Conservation (phyloP, 2,797 vertebrate genomes). For the Hemibagrus guttatus region DNA sequence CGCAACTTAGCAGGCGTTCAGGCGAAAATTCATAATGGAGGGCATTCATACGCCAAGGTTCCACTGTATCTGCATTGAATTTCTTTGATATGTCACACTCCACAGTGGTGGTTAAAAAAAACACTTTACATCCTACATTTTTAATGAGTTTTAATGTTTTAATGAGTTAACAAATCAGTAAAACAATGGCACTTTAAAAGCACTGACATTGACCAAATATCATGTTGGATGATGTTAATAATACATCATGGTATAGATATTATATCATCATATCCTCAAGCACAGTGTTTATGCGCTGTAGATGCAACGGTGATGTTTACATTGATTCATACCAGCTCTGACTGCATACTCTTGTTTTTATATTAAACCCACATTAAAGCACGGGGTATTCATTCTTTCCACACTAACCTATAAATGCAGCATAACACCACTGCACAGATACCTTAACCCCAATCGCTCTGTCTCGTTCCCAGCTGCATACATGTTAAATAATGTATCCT, state of each 20-base stretch:
- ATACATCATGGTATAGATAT: not conserved
- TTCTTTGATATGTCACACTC: too few species aligned
- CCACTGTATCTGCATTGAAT: too few species aligned
- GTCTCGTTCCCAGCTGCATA: constrained; percentile 56
- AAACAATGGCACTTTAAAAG: not conserved
- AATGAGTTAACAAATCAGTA: not conserved
- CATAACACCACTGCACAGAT: not conserved
- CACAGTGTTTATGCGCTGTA: not conserved
- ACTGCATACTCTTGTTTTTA: not conserved
- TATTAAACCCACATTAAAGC: not conserved
- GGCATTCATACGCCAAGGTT: too few species aligned
- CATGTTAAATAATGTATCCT: constrained; percentile 60
- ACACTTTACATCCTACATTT: too few species aligned
- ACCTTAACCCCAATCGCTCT: constrained; percentile 50
- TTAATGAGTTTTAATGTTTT: too few species aligned
- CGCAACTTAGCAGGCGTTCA: too few species aligned
- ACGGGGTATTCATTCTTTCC: not conserved
- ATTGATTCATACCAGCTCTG: not conserved
- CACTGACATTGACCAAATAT: not conserved
- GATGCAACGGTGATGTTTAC: not conserved
- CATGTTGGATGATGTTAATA: not conserved
- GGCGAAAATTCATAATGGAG: too few species aligned
- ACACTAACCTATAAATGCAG: not conserved
- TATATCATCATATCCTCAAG: not conserved
- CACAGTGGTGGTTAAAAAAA: too few species aligned